These are phyloP conservation scores for Dromius quadrimaculatus DNA, from an alignment of 2,888 invertebrate species.

Conservation along the genomic window DNA sequence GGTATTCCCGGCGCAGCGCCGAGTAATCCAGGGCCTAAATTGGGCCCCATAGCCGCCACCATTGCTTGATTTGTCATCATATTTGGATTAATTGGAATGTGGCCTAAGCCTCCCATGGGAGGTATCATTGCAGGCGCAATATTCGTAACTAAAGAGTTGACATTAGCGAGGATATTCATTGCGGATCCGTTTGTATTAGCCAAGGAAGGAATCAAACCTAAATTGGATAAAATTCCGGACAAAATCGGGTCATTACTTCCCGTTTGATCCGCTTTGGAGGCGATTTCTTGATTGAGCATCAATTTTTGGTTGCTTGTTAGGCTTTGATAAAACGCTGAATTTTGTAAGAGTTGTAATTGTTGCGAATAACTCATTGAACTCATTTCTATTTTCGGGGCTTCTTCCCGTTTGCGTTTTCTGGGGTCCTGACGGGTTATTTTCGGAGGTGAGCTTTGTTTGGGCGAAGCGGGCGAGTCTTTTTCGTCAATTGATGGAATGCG, in stretches of 20 bases:
- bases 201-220: conserved; percentile 69
- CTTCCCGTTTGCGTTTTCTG: conserved; percentile 60
- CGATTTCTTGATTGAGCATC: conserved; percentile 77
- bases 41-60: conserved; percentile 20
- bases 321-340: conserved; percentile 78
- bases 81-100: conserved; percentile 51
- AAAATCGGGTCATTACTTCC: conserved; percentile 72
- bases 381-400: conserved; percentile 58
- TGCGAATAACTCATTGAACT: conserved; percentile 70
- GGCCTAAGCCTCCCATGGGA: conserved; percentile 5
- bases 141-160: conserved; percentile 53
- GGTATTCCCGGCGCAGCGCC: conserved; percentile 69
- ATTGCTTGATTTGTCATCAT: conserved; percentile 50
- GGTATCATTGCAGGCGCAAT: neutral
- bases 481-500: conserved; percentile 74
- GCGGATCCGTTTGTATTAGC: conserved; percentile 67
- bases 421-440: conserved; percentile 61
- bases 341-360: conserved; percentile 74
- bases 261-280: conserved; percentile 70
- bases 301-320: conserved; percentile 80
- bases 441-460: conserved; percentile 61
- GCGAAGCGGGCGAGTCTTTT: conserved; percentile 73
- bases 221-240: conserved; percentile 73
- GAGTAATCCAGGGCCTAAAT: conserved; percentile 61
- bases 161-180: conserved; percentile 63